Conservation (phyloP, 2,888 invertebrate species). For the Drosophila kanekoi region DNA sequence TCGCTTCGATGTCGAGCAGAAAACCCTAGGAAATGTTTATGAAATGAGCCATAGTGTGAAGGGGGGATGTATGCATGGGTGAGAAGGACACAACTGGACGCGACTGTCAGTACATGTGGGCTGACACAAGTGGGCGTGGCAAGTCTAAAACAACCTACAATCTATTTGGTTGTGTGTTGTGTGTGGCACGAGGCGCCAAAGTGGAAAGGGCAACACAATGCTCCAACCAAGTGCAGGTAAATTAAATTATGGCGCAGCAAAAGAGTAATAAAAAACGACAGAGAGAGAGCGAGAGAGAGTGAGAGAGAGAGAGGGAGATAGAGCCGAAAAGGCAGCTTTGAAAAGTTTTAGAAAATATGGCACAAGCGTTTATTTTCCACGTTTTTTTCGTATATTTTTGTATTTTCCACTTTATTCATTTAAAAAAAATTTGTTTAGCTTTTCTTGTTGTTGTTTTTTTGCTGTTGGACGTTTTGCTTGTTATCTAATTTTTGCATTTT, state of each 20-base stretch:
- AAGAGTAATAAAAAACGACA: conserved; percentile 19
- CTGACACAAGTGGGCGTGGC: conserved; percentile 1
- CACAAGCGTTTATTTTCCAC: conserved; percentile 35
- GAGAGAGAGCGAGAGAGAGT: background rate
- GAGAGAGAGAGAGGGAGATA: background rate
- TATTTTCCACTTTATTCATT: background rate
- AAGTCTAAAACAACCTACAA: conserved; percentile 3
- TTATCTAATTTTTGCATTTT: conserved; percentile 49
- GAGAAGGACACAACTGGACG: background rate
- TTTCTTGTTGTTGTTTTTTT: conserved; percentile 6
- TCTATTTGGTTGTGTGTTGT: background rate
- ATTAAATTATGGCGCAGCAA: conserved; percentile 45
- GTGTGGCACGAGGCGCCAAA: background rate
- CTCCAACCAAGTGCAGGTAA: conserved; percentile 51
- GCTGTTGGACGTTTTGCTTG: conserved; percentile 29
- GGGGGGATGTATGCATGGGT: too few relatives aligned
- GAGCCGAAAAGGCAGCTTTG: conserved; percentile 7
- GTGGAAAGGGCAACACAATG: conserved; percentile 15
- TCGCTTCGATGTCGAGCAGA: background rate
- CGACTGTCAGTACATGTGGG: background rate
- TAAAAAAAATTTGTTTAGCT: background rate
- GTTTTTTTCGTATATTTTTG: conserved; percentile 10
- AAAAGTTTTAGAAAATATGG: conserved; percentile 51
- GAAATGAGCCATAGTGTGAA: conserved; percentile 7
- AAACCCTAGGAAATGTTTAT: background rate